Evolutionary conservation across 2,113 vertebrate genomes (phyloP).

Genomic region (Ptilonorhynchus violaceus): DNA sequence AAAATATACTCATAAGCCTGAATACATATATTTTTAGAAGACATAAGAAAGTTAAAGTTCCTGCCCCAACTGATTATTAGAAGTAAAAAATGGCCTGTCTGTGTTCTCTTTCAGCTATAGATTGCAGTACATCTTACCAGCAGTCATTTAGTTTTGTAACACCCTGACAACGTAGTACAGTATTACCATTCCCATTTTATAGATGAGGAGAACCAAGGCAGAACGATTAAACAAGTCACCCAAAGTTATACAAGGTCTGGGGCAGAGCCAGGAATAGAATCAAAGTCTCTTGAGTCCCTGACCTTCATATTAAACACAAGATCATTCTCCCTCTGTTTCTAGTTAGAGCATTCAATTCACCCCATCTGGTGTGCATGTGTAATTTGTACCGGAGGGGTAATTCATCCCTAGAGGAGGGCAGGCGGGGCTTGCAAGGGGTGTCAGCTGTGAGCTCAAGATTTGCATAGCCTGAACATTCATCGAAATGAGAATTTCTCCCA

Average conservation of each 20-base stretch:
- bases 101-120: neutral
- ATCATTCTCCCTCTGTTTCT: conserved; percentile 60
- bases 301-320: conserved; percentile 66
- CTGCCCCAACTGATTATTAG: neutral
- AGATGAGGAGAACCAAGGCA: conserved; percentile 55
- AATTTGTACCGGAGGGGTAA: conserved; percentile 61
- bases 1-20: neutral
- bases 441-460: conserved; percentile 48
- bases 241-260: conserved; percentile 67
- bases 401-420: conserved; percentile 56
- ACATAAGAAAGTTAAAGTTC: neutral
- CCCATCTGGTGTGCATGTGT: conserved; percentile 60
- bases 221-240: conserved; percentile 63
- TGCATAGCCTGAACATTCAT: conserved; percentile 35
- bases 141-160: conserved; percentile 50
- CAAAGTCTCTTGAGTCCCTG: conserved; percentile 55
- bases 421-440: conserved; percentile 18
- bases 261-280: conserved; percentile 59
- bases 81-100: neutral
- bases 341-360: conserved; percentile 47
- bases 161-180: neutral
- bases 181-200: conserved; percentile 53
- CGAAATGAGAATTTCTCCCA: conserved; percentile 15
- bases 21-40: neutral
- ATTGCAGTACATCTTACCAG: neutral